phyloP scores from a whole-genome alignment of 2,888 invertebrate genomes.

The Unio delphinus region DNA sequence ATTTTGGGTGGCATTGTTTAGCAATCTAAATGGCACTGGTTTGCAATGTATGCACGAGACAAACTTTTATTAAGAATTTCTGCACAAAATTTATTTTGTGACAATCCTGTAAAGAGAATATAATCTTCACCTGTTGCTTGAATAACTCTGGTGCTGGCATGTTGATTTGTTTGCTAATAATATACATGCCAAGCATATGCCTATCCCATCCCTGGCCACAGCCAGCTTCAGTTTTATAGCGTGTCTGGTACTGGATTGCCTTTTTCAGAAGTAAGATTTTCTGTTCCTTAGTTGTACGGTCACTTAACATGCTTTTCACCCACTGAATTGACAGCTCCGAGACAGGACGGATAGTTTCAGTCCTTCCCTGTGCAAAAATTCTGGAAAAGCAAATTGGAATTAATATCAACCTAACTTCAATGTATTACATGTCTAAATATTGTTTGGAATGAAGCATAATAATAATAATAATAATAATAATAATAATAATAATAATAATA shows the following conservation, averaged over 20 bases:
- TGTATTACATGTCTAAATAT: too few relatives aligned
- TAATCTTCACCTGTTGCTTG: constrained; percentile 32
- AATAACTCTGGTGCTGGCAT: constrained; percentile 53
- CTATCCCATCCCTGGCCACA: constrained; percentile 74
- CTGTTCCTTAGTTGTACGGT: constrained; percentile 38
- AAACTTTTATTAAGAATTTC: too few relatives aligned
- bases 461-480: too few relatives aligned
- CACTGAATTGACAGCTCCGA: constrained; percentile 72
- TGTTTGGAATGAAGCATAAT: too few relatives aligned
- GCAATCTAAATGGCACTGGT: too few relatives aligned
- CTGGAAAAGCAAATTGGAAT: constrained; percentile 18
- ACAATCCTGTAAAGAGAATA: too few relatives aligned
- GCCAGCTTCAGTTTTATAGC: constrained; percentile 53
- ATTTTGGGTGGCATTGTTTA: too few relatives aligned
- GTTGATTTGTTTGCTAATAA: constrained; percentile 46
- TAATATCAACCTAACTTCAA: too few relatives aligned
- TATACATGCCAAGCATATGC: constrained; percentile 74
- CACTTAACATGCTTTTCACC: constrained; percentile 56
- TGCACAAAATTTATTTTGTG: too few relatives aligned
- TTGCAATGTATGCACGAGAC: too few relatives aligned
- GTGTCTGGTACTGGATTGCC: constrained; percentile 52
- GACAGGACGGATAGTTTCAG: constrained; percentile 78
- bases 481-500: too few relatives aligned
- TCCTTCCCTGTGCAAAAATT: constrained; percentile 76
- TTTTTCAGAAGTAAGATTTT: constrained; percentile 41